These are phyloP conservation scores for Pelecanus crispus DNA, from an alignment of 2,113 vertebrate species.

Conservation along the genomic window DNA sequence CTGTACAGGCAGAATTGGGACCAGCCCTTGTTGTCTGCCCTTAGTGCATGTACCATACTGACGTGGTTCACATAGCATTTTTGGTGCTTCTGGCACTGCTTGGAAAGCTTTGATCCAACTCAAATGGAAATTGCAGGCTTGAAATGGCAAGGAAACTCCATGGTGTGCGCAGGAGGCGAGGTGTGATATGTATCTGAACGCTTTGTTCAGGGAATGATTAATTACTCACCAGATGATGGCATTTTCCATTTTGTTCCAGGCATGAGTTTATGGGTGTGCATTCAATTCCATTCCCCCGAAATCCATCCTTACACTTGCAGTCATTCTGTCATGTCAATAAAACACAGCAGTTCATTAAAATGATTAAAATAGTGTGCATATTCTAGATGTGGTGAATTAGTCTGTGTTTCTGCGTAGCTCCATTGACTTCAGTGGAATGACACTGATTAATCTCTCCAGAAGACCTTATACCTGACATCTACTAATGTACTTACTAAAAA, in stretches of 20 bases:
- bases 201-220: slow-evolving; percentile 40
- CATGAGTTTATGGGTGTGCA: slow-evolving; percentile 84
- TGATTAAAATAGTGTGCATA: neutral
- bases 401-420: neutral
- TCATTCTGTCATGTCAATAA: slow-evolving; percentile 73
- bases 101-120: neutral
- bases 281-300: slow-evolving; percentile 80
- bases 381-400: neutral
- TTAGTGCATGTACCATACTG: neutral
- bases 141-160: slow-evolving; percentile 1
- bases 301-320: slow-evolving; percentile 86
- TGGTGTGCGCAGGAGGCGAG: neutral
- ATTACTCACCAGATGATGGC: slow-evolving; percentile 85
- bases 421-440: neutral
- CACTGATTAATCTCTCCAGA: neutral
- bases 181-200: slow-evolving; percentile 18
- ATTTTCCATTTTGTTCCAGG: slow-evolving; percentile 74
- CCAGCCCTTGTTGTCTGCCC: neutral
- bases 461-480: neutral
- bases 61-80: neutral
- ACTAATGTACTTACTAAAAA: neutral
- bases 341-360: neutral
- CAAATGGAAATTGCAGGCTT: neutral
- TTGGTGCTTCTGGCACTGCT: neutral
- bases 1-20: neutral